Base-by-base conservation (phyloP, 2,888 invertebrate genomes). In the Phania funesta region DNA sequence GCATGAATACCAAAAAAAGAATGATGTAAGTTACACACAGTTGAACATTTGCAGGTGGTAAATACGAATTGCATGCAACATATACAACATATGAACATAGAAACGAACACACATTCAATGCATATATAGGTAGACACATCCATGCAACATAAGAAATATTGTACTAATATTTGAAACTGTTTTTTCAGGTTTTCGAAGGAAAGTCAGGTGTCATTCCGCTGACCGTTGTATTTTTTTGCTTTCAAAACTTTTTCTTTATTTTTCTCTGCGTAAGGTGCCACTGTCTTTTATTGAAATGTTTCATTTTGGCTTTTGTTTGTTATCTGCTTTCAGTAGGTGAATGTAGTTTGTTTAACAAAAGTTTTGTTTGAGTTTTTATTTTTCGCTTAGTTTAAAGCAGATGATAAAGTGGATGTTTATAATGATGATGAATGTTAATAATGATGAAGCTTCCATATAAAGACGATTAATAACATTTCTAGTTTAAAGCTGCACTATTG, bases 161-260 rank as follows among this genome's bases (percentile, higher is more conserved):
- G 83, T 84, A 85, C 84, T 85, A 85, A 85, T 85, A 85, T 85
- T 85, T 77, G 84, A 84, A 84, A 84, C 80, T 84, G 85, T 85
- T 84, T 67, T 81, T 81, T 76, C 80, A 76, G 76, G 82, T 79
- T 80, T 76, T 80, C 60, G 74, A 78, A 62, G 78, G 78, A 78
- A 82, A 78, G 82, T 82, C 82, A 78, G 82, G 82, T 78, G 82
- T 83, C 80, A 83, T 83, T 84, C 84, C 83, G 85, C 85, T 85
- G 85, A 85, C 85, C 85, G 65, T 82, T 80, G 84, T 29, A 22
- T n/a, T 44, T 18, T n/a, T n/a, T n/a, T n/a, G n/a, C n/a, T n/a
- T n/a, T n/a, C n/a, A n/a, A n/a, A n/a, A n/a, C n/a, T n/a, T n/a
- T n/a, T n/a, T n/a, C n/a, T n/a, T 64, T 35, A 16, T 38, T 22